phyloP scores from a whole-genome alignment of 2,797 vertebrate species.

The Tamandua tetradactyla region DNA sequence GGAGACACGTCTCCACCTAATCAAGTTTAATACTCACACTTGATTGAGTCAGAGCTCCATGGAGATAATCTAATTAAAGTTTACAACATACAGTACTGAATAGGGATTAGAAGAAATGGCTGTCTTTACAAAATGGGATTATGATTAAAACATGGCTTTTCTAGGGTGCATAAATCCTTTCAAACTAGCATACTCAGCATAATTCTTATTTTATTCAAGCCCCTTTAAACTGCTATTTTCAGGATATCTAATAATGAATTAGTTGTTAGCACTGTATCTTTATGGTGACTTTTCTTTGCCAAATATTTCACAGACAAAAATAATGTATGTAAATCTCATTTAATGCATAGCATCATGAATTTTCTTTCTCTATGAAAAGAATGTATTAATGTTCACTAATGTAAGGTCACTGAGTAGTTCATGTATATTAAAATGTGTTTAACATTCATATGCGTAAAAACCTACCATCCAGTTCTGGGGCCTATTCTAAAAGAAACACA shows the following conservation, averaged over 20 bases:
- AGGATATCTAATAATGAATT: conserved; percentile 22
- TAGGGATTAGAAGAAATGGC: too few species aligned
- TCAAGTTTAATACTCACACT: too few species aligned
- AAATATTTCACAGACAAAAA: conserved; percentile 34
- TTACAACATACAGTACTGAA: too few species aligned
- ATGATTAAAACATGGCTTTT: too few species aligned
- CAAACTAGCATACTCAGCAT: conserved; percentile 18
- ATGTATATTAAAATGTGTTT: not conserved
- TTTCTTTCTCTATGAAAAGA: conserved; percentile 5
- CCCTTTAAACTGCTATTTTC: conserved; percentile 7
- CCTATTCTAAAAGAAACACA: conserved; percentile 28
- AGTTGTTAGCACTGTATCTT: not conserved
- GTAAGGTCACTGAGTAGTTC: not conserved
- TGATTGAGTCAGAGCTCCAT: too few species aligned
- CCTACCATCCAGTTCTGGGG: not conserved
- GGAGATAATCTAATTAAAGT: too few species aligned
- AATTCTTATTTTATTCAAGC: conserved; percentile 14
- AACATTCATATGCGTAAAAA: not conserved
- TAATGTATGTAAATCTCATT: conserved; percentile 19
- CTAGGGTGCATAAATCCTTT: too few species aligned
- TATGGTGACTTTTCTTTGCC: not conserved
- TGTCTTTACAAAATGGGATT: too few species aligned
- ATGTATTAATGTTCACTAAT: not conserved
- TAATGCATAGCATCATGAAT: not conserved
- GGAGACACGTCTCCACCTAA: too few species aligned